These are phyloP conservation scores for Nyctalus aviator DNA, from an alignment of 2,797 vertebrate genomes.

Conservation along the genomic window DNA sequence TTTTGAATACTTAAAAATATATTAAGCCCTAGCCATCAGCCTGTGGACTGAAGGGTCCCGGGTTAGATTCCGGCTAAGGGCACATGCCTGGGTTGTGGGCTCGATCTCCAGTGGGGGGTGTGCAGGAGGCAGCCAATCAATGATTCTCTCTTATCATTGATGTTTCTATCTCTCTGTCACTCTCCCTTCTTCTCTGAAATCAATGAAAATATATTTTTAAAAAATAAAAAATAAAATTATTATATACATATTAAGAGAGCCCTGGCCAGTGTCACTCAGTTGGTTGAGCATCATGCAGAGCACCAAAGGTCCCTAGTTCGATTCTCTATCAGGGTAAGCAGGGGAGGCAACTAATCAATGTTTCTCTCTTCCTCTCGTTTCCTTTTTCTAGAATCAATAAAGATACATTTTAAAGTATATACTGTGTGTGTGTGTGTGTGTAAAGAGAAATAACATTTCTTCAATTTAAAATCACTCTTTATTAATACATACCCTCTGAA, in stretches of 20 bases:
- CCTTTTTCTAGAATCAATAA: not conserved
- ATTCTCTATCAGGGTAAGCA: not conserved
- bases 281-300: not conserved
- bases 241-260: not conserved
- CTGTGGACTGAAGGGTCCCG: too few species aligned
- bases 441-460: slow-evolving; percentile 4
- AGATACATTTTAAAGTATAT: not conserved
- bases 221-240: slow-evolving; percentile 33
- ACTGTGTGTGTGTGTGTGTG: too few species aligned
- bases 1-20: slow-evolving; percentile 25
- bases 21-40: not conserved
- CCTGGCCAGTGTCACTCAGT: not conserved
- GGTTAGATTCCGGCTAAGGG: too few species aligned
- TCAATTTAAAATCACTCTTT: not conserved
- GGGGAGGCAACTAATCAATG: not conserved
- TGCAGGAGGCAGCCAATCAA: too few species aligned
- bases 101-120: too few species aligned
- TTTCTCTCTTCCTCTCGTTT: not conserved
- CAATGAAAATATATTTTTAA: too few species aligned
- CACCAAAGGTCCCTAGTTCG: not conserved
- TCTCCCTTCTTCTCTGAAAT: too few species aligned
- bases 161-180: too few species aligned
- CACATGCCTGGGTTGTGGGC: too few species aligned
- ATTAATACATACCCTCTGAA: slow-evolving; percentile 90
- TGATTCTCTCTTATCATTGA: too few species aligned